Evolutionary conservation across 2,888 invertebrate species (phyloP), one percentile per base, ranked within the genome.

Genomic region (Lycaena phlaeas): DNA sequence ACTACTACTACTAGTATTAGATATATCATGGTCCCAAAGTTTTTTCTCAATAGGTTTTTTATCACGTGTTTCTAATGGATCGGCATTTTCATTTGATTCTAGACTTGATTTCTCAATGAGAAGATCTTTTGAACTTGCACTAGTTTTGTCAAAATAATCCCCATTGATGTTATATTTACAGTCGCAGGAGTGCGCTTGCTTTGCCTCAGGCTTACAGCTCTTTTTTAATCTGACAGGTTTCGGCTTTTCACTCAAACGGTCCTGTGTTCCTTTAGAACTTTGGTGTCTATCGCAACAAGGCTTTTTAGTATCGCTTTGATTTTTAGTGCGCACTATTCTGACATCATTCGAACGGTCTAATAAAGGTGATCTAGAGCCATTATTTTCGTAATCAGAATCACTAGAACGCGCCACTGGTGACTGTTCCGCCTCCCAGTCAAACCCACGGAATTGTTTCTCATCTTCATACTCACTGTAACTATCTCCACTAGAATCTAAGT

Each of bases 41-140:
- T 81, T 84, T 53, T 70, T 76, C 42, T 73, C 75, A 27, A 61
- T 45, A 6, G 58, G 52, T 55, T 70, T 65, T 30, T 65, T 66
- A 2, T 61, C 59, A 10, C 65, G 67, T 7, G 65, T 84, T 48
- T 59, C 68, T 2, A 50, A 36, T n/a, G 55, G 58, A 34, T 63
- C 85, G 39, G 54, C 67, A 59, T 60, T 82, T 36, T 86, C 87
- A 54, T 79, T 86, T 4, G 87, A 86, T 60, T 79, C 84, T 55
- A 78, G 71, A 52, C 85, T 77, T 48, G 84, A 79, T 66, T 86
- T 86, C 54, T 87, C 89, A 72, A 91, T 77, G 9, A 90, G 73
- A 53, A 89, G 87, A 67, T 91, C 91, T 72, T 91, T 91, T 9
- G 91, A 91, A 57, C 89, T 89, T 15, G 89, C 90, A 61, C 90